These are phyloP conservation scores for Ceuthmochares aereus DNA, from an alignment of 2,113 vertebrate species.

Conservation along the genomic window DNA sequence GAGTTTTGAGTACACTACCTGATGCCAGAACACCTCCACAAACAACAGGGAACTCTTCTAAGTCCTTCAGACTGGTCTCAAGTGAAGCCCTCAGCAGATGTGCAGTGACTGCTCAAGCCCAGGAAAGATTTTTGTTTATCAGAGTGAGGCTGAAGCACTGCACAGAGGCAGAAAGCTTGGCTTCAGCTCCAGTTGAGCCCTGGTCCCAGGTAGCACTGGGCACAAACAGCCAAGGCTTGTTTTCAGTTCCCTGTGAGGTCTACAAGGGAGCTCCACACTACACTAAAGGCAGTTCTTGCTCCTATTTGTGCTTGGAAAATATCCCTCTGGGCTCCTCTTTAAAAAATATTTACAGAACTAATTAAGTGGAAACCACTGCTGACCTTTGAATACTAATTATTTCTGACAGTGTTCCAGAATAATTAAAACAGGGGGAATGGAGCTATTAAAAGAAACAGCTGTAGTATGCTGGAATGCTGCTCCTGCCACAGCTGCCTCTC, in stretches of 20 bases:
- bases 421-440: not conserved
- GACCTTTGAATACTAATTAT: slow-evolving; percentile 23
- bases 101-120: not conserved
- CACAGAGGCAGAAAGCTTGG: not conserved
- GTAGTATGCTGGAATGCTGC: not conserved
- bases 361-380: not conserved
- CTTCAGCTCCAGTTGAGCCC: not conserved
- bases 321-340: not conserved
- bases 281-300: not conserved
- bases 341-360: not conserved
- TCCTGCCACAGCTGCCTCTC: not conserved
- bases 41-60: rapidly evolving
- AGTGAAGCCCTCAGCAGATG: not conserved
- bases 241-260: not conserved
- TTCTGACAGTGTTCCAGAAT: not conserved
- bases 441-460: not conserved
- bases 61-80: not conserved
- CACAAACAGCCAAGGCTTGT: not conserved
- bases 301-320: not conserved
- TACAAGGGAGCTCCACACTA: not conserved
- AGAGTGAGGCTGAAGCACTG: not conserved
- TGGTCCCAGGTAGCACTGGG: rapidly evolving
- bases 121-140: not conserved
- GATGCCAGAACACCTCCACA: not conserved
- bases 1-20: not conserved